phyloP scores from a whole-genome alignment of 2,888 invertebrate species.

The Ferdinandea cuprea region DNA sequence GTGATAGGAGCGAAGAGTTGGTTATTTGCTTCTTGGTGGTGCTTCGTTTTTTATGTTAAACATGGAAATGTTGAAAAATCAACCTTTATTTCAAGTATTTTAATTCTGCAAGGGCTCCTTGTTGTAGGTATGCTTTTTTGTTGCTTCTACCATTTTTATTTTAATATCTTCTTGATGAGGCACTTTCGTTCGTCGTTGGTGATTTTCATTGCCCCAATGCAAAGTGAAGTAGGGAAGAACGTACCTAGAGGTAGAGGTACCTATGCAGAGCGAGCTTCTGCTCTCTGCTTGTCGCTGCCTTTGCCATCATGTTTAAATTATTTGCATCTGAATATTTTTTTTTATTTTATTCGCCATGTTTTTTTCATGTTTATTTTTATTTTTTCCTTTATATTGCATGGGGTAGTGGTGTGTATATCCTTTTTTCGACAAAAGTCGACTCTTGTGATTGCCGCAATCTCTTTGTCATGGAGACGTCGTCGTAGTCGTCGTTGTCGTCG shows the following conservation, averaged over 20 bases:
- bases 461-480: conserved; percentile 68
- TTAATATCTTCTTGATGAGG: conserved; percentile 75
- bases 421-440: conserved; percentile 64
- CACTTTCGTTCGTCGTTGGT: conserved; percentile 70
- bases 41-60: conserved; percentile 41
- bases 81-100: conserved; percentile 73
- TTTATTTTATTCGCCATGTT: conserved; percentile 67
- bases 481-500: conserved; percentile 7
- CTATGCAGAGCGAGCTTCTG: conserved; percentile 15
- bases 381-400: conserved; percentile 10
- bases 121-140: conserved; percentile 31
- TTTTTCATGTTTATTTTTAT: conserved; percentile 25
- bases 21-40: conserved; percentile 23
- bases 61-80: conserved; percentile 74
- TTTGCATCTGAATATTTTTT: conserved; percentile 71
- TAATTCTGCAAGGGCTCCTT: conserved; percentile 68
- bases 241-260: conserved; percentile 39
- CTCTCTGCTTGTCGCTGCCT: conserved; percentile 3
- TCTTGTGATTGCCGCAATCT: conserved; percentile 72
- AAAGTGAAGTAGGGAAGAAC: conserved; percentile 26
- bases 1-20: conserved; percentile 35
- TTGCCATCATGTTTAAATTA: conserved; percentile 68
- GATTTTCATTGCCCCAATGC: conserved; percentile 58
- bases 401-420: conserved; percentile 24
- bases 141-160: conserved; percentile 70